Base-by-base conservation (phyloP, 2,113 vertebrate genomes). In the Pundamilia nyererei region DNA sequence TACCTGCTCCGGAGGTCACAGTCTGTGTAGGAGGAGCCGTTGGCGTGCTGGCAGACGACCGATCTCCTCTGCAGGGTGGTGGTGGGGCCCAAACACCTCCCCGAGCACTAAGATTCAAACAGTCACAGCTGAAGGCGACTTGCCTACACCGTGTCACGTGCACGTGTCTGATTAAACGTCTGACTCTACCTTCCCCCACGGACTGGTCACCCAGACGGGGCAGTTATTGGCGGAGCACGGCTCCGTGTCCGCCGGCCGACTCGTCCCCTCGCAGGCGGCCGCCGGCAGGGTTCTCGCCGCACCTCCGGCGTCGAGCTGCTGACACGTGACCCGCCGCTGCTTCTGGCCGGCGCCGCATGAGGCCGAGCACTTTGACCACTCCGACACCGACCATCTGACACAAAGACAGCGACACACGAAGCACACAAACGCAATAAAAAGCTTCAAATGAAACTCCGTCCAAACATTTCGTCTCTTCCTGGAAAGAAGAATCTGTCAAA, bases 361-460 rank as follows among this genome's bases (percentile, higher is more conserved):
- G 1, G 84, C 93, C 3, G 98, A 98, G 88, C 98, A 99, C 70
- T 93, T 94, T 0, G 98, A 97, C 97, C 97, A 98, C 0, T 93
- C 62, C 1, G 95, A 94, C 0, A 92, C 93, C 0, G 87, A 82
- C 98, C 98, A 99, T 83, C 98, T 98, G 31, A 35, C 49, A 75
- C 19, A 14, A 17, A 35, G 45, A 81, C 29, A 17, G 21, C 5
- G 9, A 26, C 24, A 47, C 42, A 53, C 2, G 2, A 14, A 19
- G 31, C 11, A 14, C 11, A 31, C 38, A 45, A 8, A 47, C 5
- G 0, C 0, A 15, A 29, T 29, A 10, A 45, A 45, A 72, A 68
- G 7, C n/a, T 70, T 40, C 4, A 24, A 68, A 70, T 70, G 5
- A 70, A 26, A 70, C n/a, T 24, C 3, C 0, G 3, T 29, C 24